Evolutionary conservation across 2,888 invertebrate genomes (phyloP), one percentile per base, ranked within the genome.

Genomic region (Cyrtodaria siliqua): DNA sequence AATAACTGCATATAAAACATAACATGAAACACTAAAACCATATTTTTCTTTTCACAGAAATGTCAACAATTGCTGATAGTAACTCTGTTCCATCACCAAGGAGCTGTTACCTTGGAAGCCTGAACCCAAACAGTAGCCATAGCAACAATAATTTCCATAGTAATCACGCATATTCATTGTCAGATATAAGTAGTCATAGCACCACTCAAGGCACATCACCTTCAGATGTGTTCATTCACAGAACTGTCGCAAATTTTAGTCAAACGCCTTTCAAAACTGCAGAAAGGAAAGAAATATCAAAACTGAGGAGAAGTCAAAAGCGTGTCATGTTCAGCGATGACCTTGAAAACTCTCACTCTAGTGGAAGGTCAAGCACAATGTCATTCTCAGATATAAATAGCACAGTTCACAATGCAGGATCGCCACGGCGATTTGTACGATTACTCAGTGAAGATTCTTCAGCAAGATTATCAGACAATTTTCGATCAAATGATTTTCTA

Each of bases 281-380:
- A 12, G 78, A 68, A 44, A 68, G 66, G 26, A 78, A 68, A 66
- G 81, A 81, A 53, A 53, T 81, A 18, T 64, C 69, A 8, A 81
- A 72, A 61, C 27, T 78, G 18, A 52, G 66, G 8, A 71, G 56
- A 57, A 63, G 56, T 29, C 74, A 49, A 16, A 78, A 81, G 44
- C 67, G 67, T 14, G 80, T 80, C 23, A 77, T 80, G 76, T 80
- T 80, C 61, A 80, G 80, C 73, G 80, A 80, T 63, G 77, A 80
- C 74, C 73, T 80, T 71, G 70, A 80, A 63, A 66, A 59, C 53
- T 72, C 69, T 20, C 68, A 68, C 33, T 71, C 73, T 18, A 77
- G 76, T 67, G 76, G 69, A 38, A 69, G 60, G 68, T 80, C 72
- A 61, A 75, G 69, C 56, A 66, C 76, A 23, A 52, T 79, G 26